Percentiles rank a stretch among this genome's conserved stretches.
phyloP scores from a whole-genome alignment of 2,797 vertebrate species.

The Eutrigla gurnardus region DNA sequence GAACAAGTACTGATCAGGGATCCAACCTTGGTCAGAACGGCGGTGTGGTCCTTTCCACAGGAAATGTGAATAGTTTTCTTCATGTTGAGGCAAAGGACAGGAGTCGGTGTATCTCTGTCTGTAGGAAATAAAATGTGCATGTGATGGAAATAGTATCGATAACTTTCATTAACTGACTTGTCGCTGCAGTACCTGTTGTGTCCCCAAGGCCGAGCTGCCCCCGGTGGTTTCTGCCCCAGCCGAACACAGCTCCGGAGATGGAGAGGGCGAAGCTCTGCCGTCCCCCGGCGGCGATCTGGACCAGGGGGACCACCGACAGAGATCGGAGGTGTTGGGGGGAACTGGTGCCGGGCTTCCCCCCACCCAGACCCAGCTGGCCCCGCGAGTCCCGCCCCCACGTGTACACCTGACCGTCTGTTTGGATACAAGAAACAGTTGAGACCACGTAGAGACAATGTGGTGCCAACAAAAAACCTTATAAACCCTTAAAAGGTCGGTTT shows the following conservation, averaged over 20 bases:
- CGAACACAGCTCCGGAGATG: slow-evolving; percentile 87
- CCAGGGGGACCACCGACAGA: slow-evolving; percentile 84
- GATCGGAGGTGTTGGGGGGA: slow-evolving; percentile 80
- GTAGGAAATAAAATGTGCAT: not conserved
- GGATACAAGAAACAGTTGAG: too few relatives aligned
- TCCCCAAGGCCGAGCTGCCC: slow-evolving; percentile 91
- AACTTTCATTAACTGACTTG: not conserved
- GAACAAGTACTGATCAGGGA: not conserved
- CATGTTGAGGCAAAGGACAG: slow-evolving; percentile 67
- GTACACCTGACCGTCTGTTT: slow-evolving; percentile 85
- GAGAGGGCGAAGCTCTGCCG: slow-evolving; percentile 90
- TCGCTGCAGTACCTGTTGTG: slow-evolving; percentile 78
- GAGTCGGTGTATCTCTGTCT: slow-evolving; percentile 82
- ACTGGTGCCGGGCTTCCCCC: slow-evolving; percentile 29
- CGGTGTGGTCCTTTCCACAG: slow-evolving; percentile 88
- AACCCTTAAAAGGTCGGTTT: not conserved
- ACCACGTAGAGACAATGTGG: not conserved
- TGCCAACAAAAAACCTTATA: not conserved
- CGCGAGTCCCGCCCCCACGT: slow-evolving; percentile 86
- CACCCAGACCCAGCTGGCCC: slow-evolving; percentile 88
- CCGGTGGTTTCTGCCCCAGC: slow-evolving; percentile 87
- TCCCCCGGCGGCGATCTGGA: slow-evolving; percentile 87
- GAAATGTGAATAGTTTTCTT: slow-evolving; percentile 83
- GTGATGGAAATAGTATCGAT: not conserved
- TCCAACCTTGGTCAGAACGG: slow-evolving; percentile 85